Base-by-base conservation (phyloP, 2,888 invertebrate genomes). In the Rhagonycha fulva region DNA sequence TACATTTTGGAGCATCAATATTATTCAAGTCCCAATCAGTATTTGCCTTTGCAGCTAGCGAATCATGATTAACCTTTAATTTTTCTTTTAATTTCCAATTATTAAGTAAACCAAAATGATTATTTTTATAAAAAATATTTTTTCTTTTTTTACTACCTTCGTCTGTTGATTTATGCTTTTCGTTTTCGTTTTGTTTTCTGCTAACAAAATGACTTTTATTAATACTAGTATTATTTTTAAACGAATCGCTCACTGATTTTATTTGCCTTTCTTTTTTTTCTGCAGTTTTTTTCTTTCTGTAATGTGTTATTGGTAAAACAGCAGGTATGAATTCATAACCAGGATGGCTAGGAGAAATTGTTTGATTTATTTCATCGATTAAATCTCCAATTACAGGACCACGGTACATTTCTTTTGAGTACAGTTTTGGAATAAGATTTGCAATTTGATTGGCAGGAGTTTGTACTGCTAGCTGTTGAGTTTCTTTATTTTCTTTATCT, bases 371-470 rank as follows among this genome's bases (percentile, higher is more conserved):
- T 89, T 93, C 92, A 32, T 92, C 90, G 69, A 93, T 91, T 76
- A 93, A 89, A 81, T 93, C 93, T 30, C 92, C 92, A 79, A 93
- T 93, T 12, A 93, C 91, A 0, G 93, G 93, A 12, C 93, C 93
- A 62, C 88, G 90, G 80, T 92, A 92, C 82, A 89, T 89, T 11
- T 89, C 80, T n/a, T 89, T 77, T 5, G 83, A 79, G 12, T 87
- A 82, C 67, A 86, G 83, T 70, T 86, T 87, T 14, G 85, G 83
- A 66, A 11, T 5, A 24, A 66, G 9, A 10, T 24, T 24, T 66
- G 24, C 24, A n/a, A 47, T n/a, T 1, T 47, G 47, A n/a, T 5
- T 7, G n/a, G n/a, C n/a, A 1, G 47, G 47, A 14, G 63, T 24
- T 9, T 24, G 24, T 26, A n/a, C 3, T 88, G 72, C 88, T 79